Evolutionary conservation across 1,140 invertebrate genomes (phyloP).

Genomic region (Prorops nasuta): DNA sequence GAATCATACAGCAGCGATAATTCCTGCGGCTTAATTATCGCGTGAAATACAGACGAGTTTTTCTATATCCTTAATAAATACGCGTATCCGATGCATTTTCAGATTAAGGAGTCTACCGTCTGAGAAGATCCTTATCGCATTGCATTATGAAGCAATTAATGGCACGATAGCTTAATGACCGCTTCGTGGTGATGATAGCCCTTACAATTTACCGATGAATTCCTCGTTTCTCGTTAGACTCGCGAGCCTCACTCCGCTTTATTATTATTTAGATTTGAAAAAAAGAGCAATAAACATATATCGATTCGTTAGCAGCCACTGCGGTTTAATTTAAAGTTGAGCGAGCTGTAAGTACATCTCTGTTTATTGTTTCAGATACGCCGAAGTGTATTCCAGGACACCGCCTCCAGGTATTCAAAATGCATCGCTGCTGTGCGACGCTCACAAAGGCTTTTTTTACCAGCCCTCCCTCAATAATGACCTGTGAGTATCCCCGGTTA

Average conservation of each 20-base stretch:
- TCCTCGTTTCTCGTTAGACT: not conserved
- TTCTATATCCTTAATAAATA: too few species aligned
- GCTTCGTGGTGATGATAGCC: too few species aligned
- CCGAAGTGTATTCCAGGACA: conserved; percentile 31
- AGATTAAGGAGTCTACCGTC: not conserved
- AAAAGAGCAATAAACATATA: not conserved
- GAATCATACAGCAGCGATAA: too few species aligned
- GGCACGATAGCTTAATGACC: not conserved
- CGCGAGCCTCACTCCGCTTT: not conserved
- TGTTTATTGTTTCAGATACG: conserved; percentile 37
- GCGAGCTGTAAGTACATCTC: not conserved
- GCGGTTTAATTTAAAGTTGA: not conserved
- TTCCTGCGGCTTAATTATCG: too few species aligned
- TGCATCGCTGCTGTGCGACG: conserved; percentile 37
- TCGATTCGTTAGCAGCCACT: not conserved
- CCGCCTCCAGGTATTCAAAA: conserved; percentile 42
- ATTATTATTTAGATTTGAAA: not conserved
- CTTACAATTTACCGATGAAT: too few species aligned
- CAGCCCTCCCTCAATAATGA: conserved; percentile 25
- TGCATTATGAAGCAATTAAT: not conserved
- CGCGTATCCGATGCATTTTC: not conserved
- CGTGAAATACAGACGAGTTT: too few species aligned
- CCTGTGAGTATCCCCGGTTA: conserved; percentile 46
- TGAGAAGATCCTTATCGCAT: not conserved
- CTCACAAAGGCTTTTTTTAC: conserved; percentile 44